phyloP scores from a whole-genome alignment of 2,888 invertebrate species.

The Tinea semifulvella region DNA sequence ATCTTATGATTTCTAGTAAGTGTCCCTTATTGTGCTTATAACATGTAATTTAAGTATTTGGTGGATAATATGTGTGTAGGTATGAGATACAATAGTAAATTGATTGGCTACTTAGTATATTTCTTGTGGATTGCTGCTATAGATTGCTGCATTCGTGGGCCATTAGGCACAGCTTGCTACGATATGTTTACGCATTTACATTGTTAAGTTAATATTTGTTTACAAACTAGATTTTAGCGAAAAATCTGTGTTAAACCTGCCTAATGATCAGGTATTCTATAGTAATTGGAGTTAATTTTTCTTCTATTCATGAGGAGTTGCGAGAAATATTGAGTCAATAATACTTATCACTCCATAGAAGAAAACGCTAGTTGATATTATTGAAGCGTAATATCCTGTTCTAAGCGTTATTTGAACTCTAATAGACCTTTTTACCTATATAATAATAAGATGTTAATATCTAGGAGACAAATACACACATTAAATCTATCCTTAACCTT shows the following conservation, averaged over 20 bases:
- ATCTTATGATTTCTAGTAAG: slow-evolving; percentile 64
- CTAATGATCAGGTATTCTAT: not conserved
- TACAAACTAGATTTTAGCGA: not conserved
- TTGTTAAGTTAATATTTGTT: not conserved
- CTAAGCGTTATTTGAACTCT: too few relatives aligned
- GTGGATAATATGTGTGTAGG: slow-evolving; percentile 19
- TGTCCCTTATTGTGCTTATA: slow-evolving; percentile 40
- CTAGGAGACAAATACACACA: too few relatives aligned
- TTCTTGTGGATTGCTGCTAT: slow-evolving; percentile 37
- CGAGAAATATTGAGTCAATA: not conserved
- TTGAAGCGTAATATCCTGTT: too few relatives aligned
- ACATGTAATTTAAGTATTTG: slow-evolving; percentile 31
- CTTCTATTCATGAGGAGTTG: not conserved
- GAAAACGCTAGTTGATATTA: too few relatives aligned
- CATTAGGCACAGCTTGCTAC: not conserved
- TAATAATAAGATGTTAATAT: too few relatives aligned
- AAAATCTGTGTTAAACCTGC: not conserved
- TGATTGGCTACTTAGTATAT: slow-evolving; percentile 23
- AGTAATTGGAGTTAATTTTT: not conserved
- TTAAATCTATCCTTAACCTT: not conserved
- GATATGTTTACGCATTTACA: slow-evolving; percentile 1
- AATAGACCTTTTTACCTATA: too few relatives aligned
- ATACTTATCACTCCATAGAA: not conserved
- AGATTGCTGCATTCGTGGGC: slow-evolving; percentile 19
- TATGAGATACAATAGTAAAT: slow-evolving; percentile 18